Base-by-base conservation (phyloP, 2,113 vertebrate genomes). In the Furnarius figulus region DNA sequence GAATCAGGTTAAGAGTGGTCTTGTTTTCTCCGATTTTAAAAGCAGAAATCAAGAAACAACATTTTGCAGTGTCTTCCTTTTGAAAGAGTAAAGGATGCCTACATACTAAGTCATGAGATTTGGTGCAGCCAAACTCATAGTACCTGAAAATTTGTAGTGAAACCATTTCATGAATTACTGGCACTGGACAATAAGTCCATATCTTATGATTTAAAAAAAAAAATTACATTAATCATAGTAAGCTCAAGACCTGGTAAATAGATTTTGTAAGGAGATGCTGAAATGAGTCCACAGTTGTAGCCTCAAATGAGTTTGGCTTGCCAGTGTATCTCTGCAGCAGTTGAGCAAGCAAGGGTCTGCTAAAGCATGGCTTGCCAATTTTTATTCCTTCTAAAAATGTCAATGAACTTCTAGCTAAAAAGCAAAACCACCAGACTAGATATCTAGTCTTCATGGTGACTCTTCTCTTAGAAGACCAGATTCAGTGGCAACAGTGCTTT, bases 341-440 rank as follows among this genome's bases (percentile, higher is more conserved):
- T 25, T 88, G 65, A 93, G 62, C 66, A 87, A 76, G 56, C 42
- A 75, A 88, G 86, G 83, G 55, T 46, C 50, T 88, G 58, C 65
- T 63, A 62, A 87, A 55, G 25, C 25, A 19, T 58, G 58, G 47
- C 77, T 95, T 95, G 47, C 87, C 75, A 87, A 71, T 89, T 79
- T 93, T 93, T 78, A 70, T 95, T 89, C 55, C 46, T 94, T 24
- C 33, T 44, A 42, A 58, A 88, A 92, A 84, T 61, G 62, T 91
- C 63, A 83, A 8, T 77, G 85, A 88, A 80, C 72, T 93, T 93
- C 19, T 44, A 87, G 28, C 40, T 84, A 20, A 85, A 94, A 83
- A 81, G n/a, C 61, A 81, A 92, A 85, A 20, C 30, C 27, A 75
- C 76, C 42, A 87, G 40, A 58, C 65, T 46, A 74, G 25, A 42